phyloP scores from a whole-genome alignment of 2,113 vertebrate genomes.

The Scomber scombrus region DNA sequence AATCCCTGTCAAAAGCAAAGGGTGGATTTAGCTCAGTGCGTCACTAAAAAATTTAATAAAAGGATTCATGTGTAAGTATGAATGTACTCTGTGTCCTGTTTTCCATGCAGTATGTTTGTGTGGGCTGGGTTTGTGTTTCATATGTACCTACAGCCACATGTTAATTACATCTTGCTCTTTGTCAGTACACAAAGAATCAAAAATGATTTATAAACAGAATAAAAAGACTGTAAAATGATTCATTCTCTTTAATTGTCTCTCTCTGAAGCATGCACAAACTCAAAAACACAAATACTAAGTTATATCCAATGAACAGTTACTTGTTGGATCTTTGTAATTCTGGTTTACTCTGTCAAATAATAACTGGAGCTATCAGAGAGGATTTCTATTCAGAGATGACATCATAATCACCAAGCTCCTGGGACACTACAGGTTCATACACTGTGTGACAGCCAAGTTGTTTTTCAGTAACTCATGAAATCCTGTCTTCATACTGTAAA shows the following conservation, averaged over 20 bases:
- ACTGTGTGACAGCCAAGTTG: constrained; percentile 23
- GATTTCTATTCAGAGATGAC: constrained; percentile 38
- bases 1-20: no score
- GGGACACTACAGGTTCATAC: constrained; percentile 26
- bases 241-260: no score
- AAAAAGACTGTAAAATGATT: no score
- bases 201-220: not conserved
- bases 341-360: constrained; percentile 26
- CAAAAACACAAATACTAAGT: not conserved
- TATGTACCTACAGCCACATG: not conserved
- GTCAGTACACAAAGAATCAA: not conserved
- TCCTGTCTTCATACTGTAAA: not conserved
- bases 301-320: not conserved
- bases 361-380: constrained; percentile 4
- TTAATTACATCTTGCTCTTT: not conserved
- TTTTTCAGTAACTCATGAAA: constrained; percentile 20
- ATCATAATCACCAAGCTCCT: constrained; percentile 50
- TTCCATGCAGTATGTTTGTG: no score
- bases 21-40: no score
- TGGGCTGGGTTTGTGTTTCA: not conserved
- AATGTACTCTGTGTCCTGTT: no score
- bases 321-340: constrained; percentile 10
- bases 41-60: no score
- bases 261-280: not conserved
- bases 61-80: no score